Conservation (phyloP, 2,797 vertebrate species). For the Squalus acanthias region DNA sequence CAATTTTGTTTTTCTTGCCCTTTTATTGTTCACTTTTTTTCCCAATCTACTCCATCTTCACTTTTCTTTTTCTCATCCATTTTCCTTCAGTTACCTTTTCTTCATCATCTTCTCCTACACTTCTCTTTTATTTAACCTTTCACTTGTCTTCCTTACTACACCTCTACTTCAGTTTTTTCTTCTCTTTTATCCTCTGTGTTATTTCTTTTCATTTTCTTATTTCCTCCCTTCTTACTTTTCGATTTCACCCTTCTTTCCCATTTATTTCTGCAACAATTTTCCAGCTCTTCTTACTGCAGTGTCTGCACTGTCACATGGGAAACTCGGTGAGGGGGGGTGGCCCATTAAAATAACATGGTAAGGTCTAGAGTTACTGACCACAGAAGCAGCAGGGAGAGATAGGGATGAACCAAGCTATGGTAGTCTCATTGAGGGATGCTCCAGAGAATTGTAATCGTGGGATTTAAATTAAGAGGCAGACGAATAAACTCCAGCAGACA, state of each 20-base stretch:
- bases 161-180: background rate
- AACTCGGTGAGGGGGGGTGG: background rate
- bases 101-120: too few relatives aligned
- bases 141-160: background rate
- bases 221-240: background rate
- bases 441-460: constrained; percentile 12
- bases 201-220: background rate
- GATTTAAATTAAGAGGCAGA: constrained; percentile 27
- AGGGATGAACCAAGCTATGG: background rate
- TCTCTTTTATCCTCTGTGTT: background rate
- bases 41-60: background rate
- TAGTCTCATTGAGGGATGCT: background rate
- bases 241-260: background rate
- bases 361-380: background rate
- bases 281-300: background rate
- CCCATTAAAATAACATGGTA: background rate
- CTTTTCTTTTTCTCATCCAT: background rate
- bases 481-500: constrained; percentile 24
- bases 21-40: background rate
- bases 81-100: background rate
- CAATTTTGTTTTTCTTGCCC: background rate
- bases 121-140: background rate
- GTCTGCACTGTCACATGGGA: background rate
- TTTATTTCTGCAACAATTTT: background rate
- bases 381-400: background rate